Evolutionary conservation across 2,888 invertebrate genomes (phyloP), one percentile per base, ranked within the genome.

Genomic region (Tipula lateralis): DNA sequence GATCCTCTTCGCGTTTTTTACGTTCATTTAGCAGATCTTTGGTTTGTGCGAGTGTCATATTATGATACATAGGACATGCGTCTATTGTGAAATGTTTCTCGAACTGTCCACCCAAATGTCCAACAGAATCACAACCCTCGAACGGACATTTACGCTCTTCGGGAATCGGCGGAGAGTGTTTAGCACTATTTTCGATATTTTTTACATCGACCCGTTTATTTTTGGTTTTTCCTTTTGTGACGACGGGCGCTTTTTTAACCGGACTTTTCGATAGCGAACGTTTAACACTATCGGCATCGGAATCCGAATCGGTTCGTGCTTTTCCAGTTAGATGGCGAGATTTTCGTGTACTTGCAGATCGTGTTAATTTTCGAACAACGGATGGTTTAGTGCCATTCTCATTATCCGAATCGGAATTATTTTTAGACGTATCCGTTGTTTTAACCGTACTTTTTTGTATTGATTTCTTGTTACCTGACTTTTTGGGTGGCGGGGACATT

Each of bases 21-120:
- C 93, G 90, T 85, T 94, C 94, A 87, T 91, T 92, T 16, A 92
- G 92, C 84, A 92, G 88, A 84, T 91, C 91, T 86, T 91, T 92
- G 86, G 96, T 95, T 87, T 94, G 93, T 84, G 93, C 93, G 29
- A 94, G 92, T 7, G 95, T 93, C 87, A 94, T 94, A 90, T 98
- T 97, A 91, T 98, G 98, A 91, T 96, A 99, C 84, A 94, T 89
- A 1, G 98, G 98, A 88, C 99, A 99, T 29, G 97, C 96, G 89
- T 97, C 96, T 86, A 96, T 92, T 1, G 97, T 96, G 89, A 97
- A 96, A 91, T 99, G 99, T 30, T 92, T 93, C 2, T 94, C 93
- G 86, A 94, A 92, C 88, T 93, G 93, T 12, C 97, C 97, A 85
- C 96, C 95, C 5, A 97, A 91, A 91, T 97, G 97, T 83, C 97